phyloP scores from a whole-genome alignment of 2,888 invertebrate genomes.

The Hyppa rectilinea region DNA sequence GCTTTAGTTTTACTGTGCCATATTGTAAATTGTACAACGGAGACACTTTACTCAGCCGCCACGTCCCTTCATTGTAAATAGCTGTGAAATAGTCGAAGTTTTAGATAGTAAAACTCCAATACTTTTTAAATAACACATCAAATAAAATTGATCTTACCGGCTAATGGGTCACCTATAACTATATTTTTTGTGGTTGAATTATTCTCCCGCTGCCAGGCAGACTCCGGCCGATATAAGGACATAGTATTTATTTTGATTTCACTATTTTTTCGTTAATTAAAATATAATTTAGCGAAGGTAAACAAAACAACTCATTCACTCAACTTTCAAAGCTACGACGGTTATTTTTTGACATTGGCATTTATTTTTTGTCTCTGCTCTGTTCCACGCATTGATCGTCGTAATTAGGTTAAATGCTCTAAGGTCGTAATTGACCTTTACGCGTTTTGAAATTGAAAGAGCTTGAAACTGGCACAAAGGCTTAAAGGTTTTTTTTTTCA shows the following conservation, averaged over 20 bases:
- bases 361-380: not conserved
- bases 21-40: constrained; percentile 83
- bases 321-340: constrained; percentile 19
- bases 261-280: not conserved
- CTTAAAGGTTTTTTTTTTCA: too few species aligned
- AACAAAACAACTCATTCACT: too few species aligned
- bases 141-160: constrained; percentile 64
- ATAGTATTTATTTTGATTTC: constrained; percentile 39
- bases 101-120: not conserved
- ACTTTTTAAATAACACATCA: constrained; percentile 3
- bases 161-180: constrained; percentile 70
- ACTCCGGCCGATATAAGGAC: constrained; percentile 55
- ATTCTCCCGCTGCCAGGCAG: constrained; percentile 62
- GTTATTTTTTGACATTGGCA: constrained; percentile 25
- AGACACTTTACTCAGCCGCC: constrained; percentile 83
- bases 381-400: too few species aligned
- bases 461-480: too few species aligned
- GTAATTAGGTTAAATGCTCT: too few species aligned
- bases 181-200: constrained; percentile 53
- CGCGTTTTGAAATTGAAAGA: too few species aligned
- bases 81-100: constrained; percentile 71
- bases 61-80: constrained; percentile 84
- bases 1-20: constrained; percentile 81
- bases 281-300: not conserved
- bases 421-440: too few species aligned